phyloP scores from a whole-genome alignment of 2,888 invertebrate species.

The Dione juno region DNA sequence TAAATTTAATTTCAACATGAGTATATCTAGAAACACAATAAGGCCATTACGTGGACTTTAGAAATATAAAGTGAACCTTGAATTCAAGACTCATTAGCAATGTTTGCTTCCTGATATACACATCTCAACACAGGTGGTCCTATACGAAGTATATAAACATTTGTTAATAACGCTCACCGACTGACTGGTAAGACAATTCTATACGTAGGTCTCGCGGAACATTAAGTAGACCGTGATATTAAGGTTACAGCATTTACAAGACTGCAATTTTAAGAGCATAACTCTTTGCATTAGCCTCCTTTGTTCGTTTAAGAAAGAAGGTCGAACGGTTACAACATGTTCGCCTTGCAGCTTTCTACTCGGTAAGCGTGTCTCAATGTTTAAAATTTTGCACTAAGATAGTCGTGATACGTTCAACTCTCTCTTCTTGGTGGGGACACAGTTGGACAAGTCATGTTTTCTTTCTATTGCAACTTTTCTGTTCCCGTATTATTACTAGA shows the following conservation, averaged over 20 bases:
- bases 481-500: conserved; percentile 47
- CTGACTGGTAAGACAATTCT: conserved; percentile 47
- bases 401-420: conserved; percentile 68
- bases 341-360: conserved; percentile 83
- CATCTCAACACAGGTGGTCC: conserved; percentile 63
- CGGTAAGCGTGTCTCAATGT: conserved; percentile 79
- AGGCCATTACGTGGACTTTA: conserved; percentile 71
- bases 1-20: conserved; percentile 4
- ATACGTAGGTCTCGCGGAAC: conserved; percentile 62
- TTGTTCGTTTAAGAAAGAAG: conserved; percentile 79
- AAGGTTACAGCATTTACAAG: conserved; percentile 69
- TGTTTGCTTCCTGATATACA: conserved; percentile 74
- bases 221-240: conserved; percentile 75
- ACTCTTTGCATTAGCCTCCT: conserved; percentile 74
- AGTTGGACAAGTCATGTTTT: conserved; percentile 76
- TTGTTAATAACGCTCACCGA: conserved; percentile 52
- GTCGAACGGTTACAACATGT: conserved; percentile 78
- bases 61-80: conserved; percentile 77
- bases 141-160: conserved; percentile 47
- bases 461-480: conserved; percentile 70
- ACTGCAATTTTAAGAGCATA: conserved; percentile 62
- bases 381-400: conserved; percentile 80
- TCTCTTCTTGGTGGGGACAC: conserved; percentile 76
- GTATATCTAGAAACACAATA: conserved; percentile 65
- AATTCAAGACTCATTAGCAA: conserved; percentile 81